Base-by-base conservation (phyloP, 1,140 invertebrate species). In the Pteromalus puparum region DNA sequence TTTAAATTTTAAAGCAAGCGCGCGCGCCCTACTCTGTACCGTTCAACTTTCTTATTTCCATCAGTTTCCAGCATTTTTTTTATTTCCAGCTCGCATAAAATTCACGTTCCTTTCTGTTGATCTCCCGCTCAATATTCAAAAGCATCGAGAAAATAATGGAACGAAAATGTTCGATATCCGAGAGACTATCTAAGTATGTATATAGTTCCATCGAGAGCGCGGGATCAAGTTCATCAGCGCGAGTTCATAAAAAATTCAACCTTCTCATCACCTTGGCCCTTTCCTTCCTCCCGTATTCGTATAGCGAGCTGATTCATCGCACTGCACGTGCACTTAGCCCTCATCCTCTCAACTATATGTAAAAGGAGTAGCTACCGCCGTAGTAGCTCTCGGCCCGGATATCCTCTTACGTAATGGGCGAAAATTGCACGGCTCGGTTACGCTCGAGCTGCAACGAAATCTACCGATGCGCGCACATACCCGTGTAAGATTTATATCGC, bases 1-100 rank as follows among this genome's bases (percentile, higher is more conserved):
- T 73, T 74, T 42, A 74, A 34, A 74, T n/a, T 74, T 86, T 87
- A 87, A 87, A 87, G 15, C 24, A 26, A 13, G 2, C 24, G 10
- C 13, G 10, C 21, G 12, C 15, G 24, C 65, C 24, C 3, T 65
- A 67, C 21, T 26, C n/a, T 24, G 3, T 5, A 67, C 18, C 12
- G 21, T 24, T 26, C 24, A 67, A 18, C 65, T 67, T 67, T 28
- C 67, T 13, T 9, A 4, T 28, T 28, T 70, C 12, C 28, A 7
- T 13, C 24, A 26, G 67, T 18, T 21, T 61, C 21, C 18, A 18
- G 5, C 18, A 6, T 21, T 18, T 21, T 21, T 7, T 21, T 7
- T n/a, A n/a, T n/a, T n/a, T n/a, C n/a, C 13, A 5, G 6, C 53
- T 7, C 21, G 18, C 21, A n/a, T 21, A n/a, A 61, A 61, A n/a